Evolutionary conservation across 2,888 invertebrate genomes (phyloP).

Genomic region (Agriopis leucophaearia): DNA sequence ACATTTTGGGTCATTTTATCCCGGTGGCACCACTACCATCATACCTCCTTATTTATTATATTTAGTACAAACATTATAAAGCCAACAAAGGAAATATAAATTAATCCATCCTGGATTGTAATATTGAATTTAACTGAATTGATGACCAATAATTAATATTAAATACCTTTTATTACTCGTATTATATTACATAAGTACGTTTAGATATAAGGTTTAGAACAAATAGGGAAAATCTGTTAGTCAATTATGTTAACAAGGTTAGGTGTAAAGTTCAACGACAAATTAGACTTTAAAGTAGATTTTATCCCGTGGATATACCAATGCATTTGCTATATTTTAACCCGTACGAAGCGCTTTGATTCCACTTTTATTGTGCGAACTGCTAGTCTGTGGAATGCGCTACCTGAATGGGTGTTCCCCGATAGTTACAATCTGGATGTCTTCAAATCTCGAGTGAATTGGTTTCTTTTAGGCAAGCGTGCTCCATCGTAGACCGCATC

Average conservation of each 20-base stretch:
- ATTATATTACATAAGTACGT: not conserved
- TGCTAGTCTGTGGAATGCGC: too few species aligned
- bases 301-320: not conserved
- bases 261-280: conserved; percentile 4
- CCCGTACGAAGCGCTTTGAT: too few species aligned
- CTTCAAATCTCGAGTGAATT: too few species aligned
- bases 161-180: not conserved
- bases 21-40: not conserved
- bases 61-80: not conserved
- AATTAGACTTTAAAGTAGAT: not conserved
- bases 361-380: too few species aligned
- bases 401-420: too few species aligned
- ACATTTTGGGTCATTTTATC: not conserved
- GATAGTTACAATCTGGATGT: too few species aligned
- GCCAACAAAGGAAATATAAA: conserved; percentile 1
- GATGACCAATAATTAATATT: conserved; percentile 4
- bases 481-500: too few species aligned
- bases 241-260: not conserved
- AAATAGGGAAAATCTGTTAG: conserved; percentile 19
- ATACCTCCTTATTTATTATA: not conserved
- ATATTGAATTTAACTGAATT: not conserved
- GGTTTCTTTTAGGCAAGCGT: too few species aligned
- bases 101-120: not conserved
- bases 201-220: not conserved
- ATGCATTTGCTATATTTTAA: not conserved